Percentiles rank a stretch among this genome's conserved stretches.
phyloP scores from a whole-genome alignment of 2,113 vertebrate species.

The Oryzias javanicus region DNA sequence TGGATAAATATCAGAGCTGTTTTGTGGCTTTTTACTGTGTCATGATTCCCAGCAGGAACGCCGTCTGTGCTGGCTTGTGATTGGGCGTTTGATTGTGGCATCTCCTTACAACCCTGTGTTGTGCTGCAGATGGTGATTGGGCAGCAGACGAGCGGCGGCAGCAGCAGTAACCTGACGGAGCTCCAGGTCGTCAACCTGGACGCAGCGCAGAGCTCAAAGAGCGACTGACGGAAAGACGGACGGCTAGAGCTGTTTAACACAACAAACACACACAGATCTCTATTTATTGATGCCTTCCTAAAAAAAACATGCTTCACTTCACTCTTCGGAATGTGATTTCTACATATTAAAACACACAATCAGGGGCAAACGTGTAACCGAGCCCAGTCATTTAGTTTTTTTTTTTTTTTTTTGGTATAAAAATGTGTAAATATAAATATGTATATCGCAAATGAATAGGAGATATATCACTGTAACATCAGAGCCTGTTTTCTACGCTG shows the following conservation, averaged over 20 bases:
- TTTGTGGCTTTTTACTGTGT: background rate
- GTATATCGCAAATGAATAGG: conserved; percentile 57
- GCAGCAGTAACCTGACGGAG: conserved; percentile 92
- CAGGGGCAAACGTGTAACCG: conserved; percentile 57
- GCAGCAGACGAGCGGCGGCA: conserved; percentile 90
- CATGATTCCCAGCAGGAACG: conserved; percentile 13
- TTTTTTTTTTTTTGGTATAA: conserved; percentile 58
- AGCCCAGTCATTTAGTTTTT: conserved; percentile 30
- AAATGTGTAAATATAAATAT: conserved; percentile 53
- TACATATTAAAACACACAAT: conserved; percentile 45
- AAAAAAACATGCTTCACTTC: conserved; percentile 62
- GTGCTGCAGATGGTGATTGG: conserved; percentile 96
- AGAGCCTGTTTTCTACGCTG: conserved; percentile 59
- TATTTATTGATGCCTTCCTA: conserved; percentile 99
- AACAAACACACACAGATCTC: conserved; percentile 75
- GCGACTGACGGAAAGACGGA: conserved; percentile 81
- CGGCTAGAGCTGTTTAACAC: conserved; percentile 36
- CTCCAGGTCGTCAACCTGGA: conserved; percentile 97
- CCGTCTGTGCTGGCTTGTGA: conserved; percentile 24
- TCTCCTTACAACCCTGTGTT: conserved; percentile 22
- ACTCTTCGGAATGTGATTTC: conserved; percentile 65
- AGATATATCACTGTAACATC: conserved; percentile 55
- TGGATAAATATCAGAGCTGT: background rate
- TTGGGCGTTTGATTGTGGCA: conserved; percentile 5
- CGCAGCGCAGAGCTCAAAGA: conserved; percentile 85